Evolutionary conservation across 92 coral and sea anemone genomes (phyloP), one percentile per base, ranked within the genome.

Genomic region (Bergia sp.): DNA sequence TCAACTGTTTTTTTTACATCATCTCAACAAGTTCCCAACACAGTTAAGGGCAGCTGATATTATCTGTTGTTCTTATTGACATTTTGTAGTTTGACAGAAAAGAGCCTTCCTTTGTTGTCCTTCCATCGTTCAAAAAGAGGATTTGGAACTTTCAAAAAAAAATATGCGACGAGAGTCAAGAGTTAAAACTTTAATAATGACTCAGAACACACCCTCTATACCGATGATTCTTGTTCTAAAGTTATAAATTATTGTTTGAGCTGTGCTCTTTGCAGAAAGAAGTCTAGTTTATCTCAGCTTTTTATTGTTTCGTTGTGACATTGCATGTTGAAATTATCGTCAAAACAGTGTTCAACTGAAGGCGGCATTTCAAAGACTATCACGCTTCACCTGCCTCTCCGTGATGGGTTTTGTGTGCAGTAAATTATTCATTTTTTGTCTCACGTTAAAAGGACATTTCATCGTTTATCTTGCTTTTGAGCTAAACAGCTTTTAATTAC

Each of bases 401-500:
- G 67, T 73, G 87, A 84, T 84, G 78, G 77, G 67, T 80, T 84
- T 84, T 84, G 79, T 84, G 44, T 84, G 87, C 79, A 44, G 43
- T 84, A 84, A 84, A 84, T 84, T 84, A 84, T 71, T 84, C 67
- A 71, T 84, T 84, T 83, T 84, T 84, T 84, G 87, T 72, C 64
- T 84, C 76, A 23, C 20, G 78, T 71, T 84, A 69, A 84, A 84
- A 84, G 79, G 87, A 84, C 87, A 71, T 84, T 69, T 84, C 87
- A 71, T 45, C 79, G 87, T 84, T 84, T 84, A 84, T 72, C 78
- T 84, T 84, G 43, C 87, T 84, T 84, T 69, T 84, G 78, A 84
- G 36, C 87, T 84, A 84, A 84, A 84, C 87, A 84, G 77, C 87
- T 84, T 84, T 84, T 84, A 84, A 84, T 84, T 84, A 84, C 79